Percentiles rank a stretch among this genome's conserved stretches.
phyloP scores from a whole-genome alignment of 1,140 invertebrate species.

The Hypsibius dujardini region DNA sequence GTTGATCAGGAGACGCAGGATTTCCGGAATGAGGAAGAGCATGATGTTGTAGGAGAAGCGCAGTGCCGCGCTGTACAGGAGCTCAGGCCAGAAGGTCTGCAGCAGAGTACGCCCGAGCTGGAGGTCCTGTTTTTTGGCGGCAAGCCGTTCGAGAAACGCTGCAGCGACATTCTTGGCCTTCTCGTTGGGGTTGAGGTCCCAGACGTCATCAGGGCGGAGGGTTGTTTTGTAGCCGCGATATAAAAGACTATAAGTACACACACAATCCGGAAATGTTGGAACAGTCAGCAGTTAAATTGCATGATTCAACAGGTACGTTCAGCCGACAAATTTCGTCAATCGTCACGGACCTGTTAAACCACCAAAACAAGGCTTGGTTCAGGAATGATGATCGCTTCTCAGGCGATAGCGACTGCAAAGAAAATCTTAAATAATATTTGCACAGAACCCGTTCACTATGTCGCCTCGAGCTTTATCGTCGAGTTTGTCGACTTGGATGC shows the following conservation, averaged over 20 bases:
- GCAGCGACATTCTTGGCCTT: neutral
- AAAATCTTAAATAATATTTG: neutral
- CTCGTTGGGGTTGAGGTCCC: neutral
- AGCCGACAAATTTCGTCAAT: neutral
- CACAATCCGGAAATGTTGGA: neutral
- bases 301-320: neutral
- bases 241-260: neutral
- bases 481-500: no score
- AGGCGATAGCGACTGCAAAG: neutral
- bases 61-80: neutral
- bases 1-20: neutral
- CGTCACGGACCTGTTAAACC: neutral
- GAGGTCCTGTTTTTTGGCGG: neutral
- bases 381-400: constrained; percentile 4
- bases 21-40: neutral
- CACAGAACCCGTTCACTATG: neutral
- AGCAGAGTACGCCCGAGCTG: neutral
- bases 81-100: neutral
- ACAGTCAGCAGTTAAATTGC: neutral
- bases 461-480: no score
- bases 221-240: neutral
- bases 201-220: neutral
- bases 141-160: neutral
- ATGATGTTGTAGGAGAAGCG: neutral
- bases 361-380: neutral